These are phyloP conservation scores for Sphenodon punctatus DNA, from an alignment of 2,797 vertebrate species.

Conservation along the genomic window DNA sequence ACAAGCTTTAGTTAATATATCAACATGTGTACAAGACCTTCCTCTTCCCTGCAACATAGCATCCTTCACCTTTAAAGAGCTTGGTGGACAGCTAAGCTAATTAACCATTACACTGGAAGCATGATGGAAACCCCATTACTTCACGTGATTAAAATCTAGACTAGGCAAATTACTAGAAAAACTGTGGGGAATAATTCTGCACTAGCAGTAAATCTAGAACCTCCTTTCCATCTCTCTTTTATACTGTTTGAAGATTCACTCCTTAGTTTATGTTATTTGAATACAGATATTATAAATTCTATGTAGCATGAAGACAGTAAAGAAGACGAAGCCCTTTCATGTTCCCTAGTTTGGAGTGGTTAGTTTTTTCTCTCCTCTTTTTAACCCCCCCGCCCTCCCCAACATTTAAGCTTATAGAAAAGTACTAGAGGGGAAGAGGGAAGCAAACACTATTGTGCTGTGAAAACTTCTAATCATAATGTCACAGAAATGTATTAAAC, in stretches of 20 bases:
- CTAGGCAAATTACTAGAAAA: background rate
- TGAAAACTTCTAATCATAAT: background rate
- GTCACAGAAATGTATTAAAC: background rate
- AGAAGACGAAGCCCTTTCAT: too few relatives aligned
- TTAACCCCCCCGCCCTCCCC: too few relatives aligned
- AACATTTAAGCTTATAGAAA: too few relatives aligned
- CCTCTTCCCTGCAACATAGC: background rate
- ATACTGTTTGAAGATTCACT: background rate
- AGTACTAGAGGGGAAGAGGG: background rate
- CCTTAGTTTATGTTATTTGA: background rate
- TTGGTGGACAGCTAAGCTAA: conserved; percentile 49
- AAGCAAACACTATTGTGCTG: background rate
- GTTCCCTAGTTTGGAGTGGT: too few relatives aligned
- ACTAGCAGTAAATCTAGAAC: background rate
- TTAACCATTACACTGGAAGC: conserved; percentile 47
- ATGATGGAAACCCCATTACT: background rate
- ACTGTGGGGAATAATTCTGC: conserved; percentile 22
- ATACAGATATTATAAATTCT: background rate
- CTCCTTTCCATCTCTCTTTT: background rate
- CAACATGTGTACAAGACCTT: conserved; percentile 48
- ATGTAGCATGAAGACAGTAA: background rate
- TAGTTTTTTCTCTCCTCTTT: too few relatives aligned
- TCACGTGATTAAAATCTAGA: background rate
- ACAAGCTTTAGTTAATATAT: conserved; percentile 1
- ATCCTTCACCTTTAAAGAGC: conserved; percentile 36